Evolutionary conservation across 2,888 invertebrate species (phyloP).

Genomic region (Coleophora deauratella): DNA sequence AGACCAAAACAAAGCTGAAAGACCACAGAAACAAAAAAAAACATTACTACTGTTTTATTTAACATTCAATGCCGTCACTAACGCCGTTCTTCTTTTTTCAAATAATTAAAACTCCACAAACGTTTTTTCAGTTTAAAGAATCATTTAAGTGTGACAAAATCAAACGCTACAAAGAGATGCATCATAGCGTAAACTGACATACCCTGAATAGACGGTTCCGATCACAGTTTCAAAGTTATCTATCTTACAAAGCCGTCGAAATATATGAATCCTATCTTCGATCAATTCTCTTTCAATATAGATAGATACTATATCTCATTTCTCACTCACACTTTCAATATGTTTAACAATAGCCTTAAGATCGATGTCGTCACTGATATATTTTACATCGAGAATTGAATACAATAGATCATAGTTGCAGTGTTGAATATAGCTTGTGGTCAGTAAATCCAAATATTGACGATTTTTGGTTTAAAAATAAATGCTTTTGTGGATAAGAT

Average conservation of each 20-base stretch:
- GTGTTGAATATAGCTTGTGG: conserved; percentile 28
- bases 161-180: not conserved
- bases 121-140: no score
- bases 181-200: not conserved
- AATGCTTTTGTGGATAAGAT: conserved; percentile 20
- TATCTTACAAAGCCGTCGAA: conserved; percentile 42
- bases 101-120: no score
- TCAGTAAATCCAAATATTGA: conserved; percentile 44
- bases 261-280: conserved; percentile 47
- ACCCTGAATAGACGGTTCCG: conserved; percentile 24
- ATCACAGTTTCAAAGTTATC: conserved; percentile 42
- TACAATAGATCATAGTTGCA: no score
- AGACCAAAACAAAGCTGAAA: no score
- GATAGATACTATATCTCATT: conserved; percentile 10
- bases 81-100: no score
- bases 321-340: conserved; percentile 33
- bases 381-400: conserved; percentile 15
- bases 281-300: conserved; percentile 26
- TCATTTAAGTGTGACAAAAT: no score
- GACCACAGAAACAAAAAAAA: no score
- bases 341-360: conserved; percentile 16
- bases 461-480: conserved; percentile 26
- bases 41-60: no score
- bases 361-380: conserved; percentile 27
- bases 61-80: no score